Conservation (phyloP, 2,888 invertebrate species). For the Mechanitis messenoides region DNA sequence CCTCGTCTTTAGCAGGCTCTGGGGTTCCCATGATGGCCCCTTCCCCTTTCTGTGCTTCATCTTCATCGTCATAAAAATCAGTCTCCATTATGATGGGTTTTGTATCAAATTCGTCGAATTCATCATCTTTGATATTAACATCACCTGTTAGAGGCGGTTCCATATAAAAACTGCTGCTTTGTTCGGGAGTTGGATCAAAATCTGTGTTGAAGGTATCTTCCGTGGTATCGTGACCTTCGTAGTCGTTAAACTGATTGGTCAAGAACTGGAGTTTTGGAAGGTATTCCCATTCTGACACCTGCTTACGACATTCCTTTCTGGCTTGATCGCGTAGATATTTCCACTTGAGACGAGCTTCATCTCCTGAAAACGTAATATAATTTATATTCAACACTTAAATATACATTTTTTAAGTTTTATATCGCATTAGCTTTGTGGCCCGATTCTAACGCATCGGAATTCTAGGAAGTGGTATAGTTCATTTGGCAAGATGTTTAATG, state of each 20-base stretch:
- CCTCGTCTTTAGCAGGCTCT: conserved; percentile 60
- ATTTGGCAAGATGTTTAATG: too few species aligned
- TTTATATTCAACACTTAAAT: not conserved
- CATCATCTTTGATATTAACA: conserved; percentile 56
- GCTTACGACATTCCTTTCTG: conserved; percentile 63
- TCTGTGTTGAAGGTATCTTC: conserved; percentile 39
- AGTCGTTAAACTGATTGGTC: conserved; percentile 67
- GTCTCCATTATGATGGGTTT: conserved; percentile 70
- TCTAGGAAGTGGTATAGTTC: too few species aligned
- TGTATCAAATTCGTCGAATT: conserved; percentile 69
- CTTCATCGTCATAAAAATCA: conserved; percentile 69
- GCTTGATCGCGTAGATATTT: conserved; percentile 69
- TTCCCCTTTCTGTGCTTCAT: conserved; percentile 50
- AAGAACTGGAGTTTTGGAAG: conserved; percentile 63
- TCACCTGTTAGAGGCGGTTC: conserved; percentile 39
- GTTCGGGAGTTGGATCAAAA: conserved; percentile 44
- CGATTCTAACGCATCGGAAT: too few species aligned
- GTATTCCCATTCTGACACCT: conserved; percentile 65
- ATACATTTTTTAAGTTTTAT: not conserved
- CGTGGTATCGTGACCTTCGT: conserved; percentile 50
- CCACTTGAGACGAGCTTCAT: conserved; percentile 70
- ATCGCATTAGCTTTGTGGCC: too few species aligned
- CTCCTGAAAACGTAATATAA: conserved; percentile 46
- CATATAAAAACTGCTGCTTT: conserved; percentile 47
- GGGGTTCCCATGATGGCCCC: conserved; percentile 28